Evolutionary conservation across 2,888 invertebrate genomes (phyloP).

Genomic region (Branchinecta sandiegonensis): DNA sequence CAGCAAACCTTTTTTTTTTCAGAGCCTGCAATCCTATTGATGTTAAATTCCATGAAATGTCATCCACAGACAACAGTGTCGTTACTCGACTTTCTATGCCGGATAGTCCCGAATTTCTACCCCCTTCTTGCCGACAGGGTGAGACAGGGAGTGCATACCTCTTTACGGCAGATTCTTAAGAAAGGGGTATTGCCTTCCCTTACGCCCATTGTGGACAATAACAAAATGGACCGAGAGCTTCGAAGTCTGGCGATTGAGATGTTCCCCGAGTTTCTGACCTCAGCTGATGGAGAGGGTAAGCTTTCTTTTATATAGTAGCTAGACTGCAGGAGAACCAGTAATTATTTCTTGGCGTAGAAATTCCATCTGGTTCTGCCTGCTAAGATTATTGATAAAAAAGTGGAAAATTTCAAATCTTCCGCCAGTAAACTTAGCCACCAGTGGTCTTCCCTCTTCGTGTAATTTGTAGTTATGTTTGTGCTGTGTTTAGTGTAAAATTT

Average conservation of each 20-base stretch:
- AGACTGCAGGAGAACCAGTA: too few relatives aligned
- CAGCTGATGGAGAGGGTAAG: conserved; percentile 42
- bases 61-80: conserved; percentile 82
- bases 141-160: conserved; percentile 61
- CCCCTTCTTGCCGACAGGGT: conserved; percentile 64
- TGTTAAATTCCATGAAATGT: conserved; percentile 82
- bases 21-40: conserved; percentile 82
- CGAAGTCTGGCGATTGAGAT: conserved; percentile 70
- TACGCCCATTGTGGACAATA: conserved; percentile 71
- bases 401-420: too few relatives aligned
- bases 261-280: conserved; percentile 73
- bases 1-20: conserved; percentile 27
- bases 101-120: conserved; percentile 73
- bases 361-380: too few relatives aligned
- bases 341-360: too few relatives aligned
- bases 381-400: too few relatives aligned
- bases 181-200: conserved; percentile 80
- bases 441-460: too few relatives aligned
- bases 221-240: conserved; percentile 68
- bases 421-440: too few relatives aligned
- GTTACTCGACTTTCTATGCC: conserved; percentile 73
- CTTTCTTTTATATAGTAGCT: background rate
- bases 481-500: too few relatives aligned
- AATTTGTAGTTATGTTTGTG: too few relatives aligned
- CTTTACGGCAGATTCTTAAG: conserved; percentile 68